A percentile compares a stretch with the other conserved stretches of the same genome.
Evolutionary conservation across 1,140 invertebrate genomes (phyloP).

Genomic region (Danaus melanippus): DNA sequence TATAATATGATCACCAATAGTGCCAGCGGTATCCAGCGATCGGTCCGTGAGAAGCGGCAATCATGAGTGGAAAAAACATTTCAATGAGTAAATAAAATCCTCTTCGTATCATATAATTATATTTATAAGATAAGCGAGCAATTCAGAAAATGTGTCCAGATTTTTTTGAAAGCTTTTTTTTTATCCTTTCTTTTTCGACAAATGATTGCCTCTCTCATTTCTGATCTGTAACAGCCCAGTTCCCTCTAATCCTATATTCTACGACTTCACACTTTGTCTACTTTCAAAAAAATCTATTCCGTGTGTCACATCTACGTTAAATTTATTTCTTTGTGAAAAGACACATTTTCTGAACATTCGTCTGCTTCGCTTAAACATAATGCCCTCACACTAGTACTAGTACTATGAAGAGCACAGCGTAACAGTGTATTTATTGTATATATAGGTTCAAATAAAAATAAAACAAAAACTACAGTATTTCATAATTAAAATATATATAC

Average conservation of each 20-base stretch:
- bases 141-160: slow-evolving; percentile 72
- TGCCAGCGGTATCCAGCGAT: slow-evolving; percentile 60
- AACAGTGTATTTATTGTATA: slow-evolving; percentile 28
- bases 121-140: slow-evolving; percentile 41
- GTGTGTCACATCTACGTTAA: slow-evolving; percentile 38
- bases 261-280: slow-evolving; percentile 58
- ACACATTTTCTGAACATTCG: slow-evolving; percentile 86
- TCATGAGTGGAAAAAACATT: slow-evolving; percentile 73
- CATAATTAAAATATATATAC: slow-evolving; percentile 32
- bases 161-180: slow-evolving; percentile 68
- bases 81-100: slow-evolving; percentile 54
- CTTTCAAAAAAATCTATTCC: slow-evolving; percentile 72
- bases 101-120: slow-evolving; percentile 26
- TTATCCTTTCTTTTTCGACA: slow-evolving; percentile 33
- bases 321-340: slow-evolving; percentile 82
- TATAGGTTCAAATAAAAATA: slow-evolving; percentile 37
- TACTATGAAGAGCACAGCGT: slow-evolving; percentile 33
- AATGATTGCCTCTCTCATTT: slow-evolving; percentile 65
- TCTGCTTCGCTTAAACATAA: slow-evolving; percentile 46
- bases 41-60: slow-evolving; percentile 73
- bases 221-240: slow-evolving; percentile 24
- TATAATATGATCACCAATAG: slow-evolving; percentile 55
- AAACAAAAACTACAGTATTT: slow-evolving; percentile 49
- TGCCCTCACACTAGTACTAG: slow-evolving; percentile 33
- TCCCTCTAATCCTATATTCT: slow-evolving; percentile 41